phyloP scores from a whole-genome alignment of 2,113 vertebrate genomes.

The Sceloporus tristichus region DNA sequence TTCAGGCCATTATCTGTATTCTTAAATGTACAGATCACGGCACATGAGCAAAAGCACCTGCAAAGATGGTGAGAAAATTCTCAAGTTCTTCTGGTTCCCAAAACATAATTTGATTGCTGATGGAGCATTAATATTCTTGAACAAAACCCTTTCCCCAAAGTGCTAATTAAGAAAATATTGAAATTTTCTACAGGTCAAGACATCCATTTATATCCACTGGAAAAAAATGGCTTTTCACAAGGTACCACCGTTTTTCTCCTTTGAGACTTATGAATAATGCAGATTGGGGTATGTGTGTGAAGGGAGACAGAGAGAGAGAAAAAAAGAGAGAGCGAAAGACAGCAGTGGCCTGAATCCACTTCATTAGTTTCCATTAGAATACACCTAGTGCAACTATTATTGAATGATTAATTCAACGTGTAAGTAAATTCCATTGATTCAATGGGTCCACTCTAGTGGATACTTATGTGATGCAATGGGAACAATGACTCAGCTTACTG shows the following conservation, averaged over 20 bases:
- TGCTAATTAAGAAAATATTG: constrained; percentile 56
- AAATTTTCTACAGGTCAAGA: constrained; percentile 60
- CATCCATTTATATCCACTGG: constrained; percentile 8
- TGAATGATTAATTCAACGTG: no score
- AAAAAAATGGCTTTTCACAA: not conserved
- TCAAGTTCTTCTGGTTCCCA: constrained; percentile 28
- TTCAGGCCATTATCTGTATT: not conserved
- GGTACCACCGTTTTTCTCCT: not conserved
- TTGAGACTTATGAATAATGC: not conserved
- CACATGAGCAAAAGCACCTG: not conserved
- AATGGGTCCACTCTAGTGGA: no score
- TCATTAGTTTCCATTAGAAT: not conserved
- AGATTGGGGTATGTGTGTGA: not conserved
- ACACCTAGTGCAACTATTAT: no score
- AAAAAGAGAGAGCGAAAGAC: not conserved
- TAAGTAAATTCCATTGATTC: no score
- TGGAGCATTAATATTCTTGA: constrained; percentile 48
- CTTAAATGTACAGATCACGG: constrained; percentile 24
- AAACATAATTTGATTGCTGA: constrained; percentile 13
- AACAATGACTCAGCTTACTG: no score
- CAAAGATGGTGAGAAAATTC: not conserved
- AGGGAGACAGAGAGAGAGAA: not conserved
- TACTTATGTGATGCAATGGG: no score
- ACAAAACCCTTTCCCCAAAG: constrained; percentile 48
- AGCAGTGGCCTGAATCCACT: not conserved